Evolutionary conservation across 1,140 invertebrate genomes (phyloP).

Genomic region (Platyura marginata): DNA sequence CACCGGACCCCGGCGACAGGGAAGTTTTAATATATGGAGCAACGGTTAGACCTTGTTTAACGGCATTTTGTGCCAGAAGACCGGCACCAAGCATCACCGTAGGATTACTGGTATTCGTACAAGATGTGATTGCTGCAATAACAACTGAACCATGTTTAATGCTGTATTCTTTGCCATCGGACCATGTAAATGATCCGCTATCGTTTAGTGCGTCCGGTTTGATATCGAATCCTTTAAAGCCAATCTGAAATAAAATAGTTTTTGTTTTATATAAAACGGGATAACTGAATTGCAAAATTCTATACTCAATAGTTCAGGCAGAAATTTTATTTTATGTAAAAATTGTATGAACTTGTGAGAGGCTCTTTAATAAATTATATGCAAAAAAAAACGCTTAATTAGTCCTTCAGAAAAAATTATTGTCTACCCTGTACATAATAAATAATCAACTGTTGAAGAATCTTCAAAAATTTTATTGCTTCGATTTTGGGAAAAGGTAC

Average conservation of each 20-base stretch:
- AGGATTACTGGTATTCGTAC: constrained; percentile 96
- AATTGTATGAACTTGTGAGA: no score
- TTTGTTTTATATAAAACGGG: not conserved
- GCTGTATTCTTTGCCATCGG: constrained; percentile 68
- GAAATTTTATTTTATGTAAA: no score
- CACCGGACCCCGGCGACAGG: constrained; percentile 89
- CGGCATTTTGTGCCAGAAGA: constrained; percentile 85
- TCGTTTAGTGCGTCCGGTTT: constrained; percentile 40
- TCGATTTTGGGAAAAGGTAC: no score
- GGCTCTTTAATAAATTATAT: no score
- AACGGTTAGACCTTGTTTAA: constrained; percentile 74
- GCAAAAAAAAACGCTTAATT: no score
- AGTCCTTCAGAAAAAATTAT: no score
- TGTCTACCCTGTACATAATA: no score
- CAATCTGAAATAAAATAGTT: constrained; percentile 38
- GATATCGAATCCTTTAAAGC: constrained; percentile 90
- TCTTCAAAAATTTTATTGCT: no score
- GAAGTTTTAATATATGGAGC: constrained; percentile 92
- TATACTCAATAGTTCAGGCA: no score
- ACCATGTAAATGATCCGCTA: constrained; percentile 56
- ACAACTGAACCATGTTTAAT: constrained; percentile 86
- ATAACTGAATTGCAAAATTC: no score
- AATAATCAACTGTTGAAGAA: no score
- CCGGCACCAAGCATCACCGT: constrained; percentile 94
- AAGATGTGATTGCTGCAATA: constrained; percentile 93